A percentile compares a stretch with the other conserved stretches of the same genome.
These are phyloP conservation scores for Pachypanchax playfairii DNA, from an alignment of 2,113 vertebrate species.

Conservation along the genomic window DNA sequence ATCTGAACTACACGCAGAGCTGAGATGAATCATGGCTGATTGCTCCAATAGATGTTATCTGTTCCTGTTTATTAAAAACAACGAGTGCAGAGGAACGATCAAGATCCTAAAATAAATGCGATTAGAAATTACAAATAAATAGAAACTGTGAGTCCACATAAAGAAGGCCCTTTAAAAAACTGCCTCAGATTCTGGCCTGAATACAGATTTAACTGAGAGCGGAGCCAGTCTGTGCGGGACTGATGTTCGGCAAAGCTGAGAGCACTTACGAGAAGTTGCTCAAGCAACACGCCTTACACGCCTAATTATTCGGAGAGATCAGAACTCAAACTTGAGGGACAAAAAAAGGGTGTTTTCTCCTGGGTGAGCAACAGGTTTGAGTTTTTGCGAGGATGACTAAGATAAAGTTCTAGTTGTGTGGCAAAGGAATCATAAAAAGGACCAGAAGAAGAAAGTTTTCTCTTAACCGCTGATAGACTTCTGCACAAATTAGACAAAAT, in stretches of 20 bases:
- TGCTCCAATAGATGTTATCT: slow-evolving; percentile 64
- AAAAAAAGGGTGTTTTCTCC: background rate
- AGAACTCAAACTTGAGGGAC: slow-evolving; percentile 2
- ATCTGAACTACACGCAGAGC: slow-evolving; percentile 60
- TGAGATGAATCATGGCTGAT: slow-evolving; percentile 56
- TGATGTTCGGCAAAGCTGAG: slow-evolving; percentile 14
- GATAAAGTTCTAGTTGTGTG: background rate
- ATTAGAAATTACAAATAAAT: slow-evolving; percentile 32
- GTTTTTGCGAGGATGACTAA: background rate
- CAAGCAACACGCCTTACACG: background rate
- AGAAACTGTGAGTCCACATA: background rate
- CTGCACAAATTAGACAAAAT: background rate
- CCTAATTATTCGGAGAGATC: slow-evolving; percentile 7
- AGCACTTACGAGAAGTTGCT: slow-evolving; percentile 11
- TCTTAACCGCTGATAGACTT: background rate
- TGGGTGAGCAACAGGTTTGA: background rate
- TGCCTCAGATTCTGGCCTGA: background rate
- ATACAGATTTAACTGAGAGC: background rate
- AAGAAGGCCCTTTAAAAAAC: background rate
- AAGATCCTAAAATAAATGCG: slow-evolving; percentile 31
- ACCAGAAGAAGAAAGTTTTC: background rate
- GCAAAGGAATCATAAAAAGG: background rate
- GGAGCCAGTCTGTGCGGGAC: background rate
- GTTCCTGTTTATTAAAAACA: slow-evolving; percentile 46
- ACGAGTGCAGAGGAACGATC: slow-evolving; percentile 13